These are phyloP conservation scores for Aspiorhynchus laticeps DNA, from an alignment of 2,113 vertebrate genomes.

Conservation along the genomic window DNA sequence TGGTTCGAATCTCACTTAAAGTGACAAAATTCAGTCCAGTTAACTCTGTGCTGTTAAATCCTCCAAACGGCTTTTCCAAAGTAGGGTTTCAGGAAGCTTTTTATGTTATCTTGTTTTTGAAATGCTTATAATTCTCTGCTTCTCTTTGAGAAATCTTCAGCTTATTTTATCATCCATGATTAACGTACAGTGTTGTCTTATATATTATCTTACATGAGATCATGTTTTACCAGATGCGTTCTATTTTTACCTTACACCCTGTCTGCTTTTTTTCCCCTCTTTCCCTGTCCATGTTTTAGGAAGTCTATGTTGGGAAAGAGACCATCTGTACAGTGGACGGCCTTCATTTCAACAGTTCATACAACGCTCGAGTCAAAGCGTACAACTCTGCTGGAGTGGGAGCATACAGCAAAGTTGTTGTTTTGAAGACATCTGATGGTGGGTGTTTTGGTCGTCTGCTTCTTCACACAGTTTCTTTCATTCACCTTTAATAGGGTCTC, in stretches of 20 bases:
- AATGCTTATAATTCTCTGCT: neutral
- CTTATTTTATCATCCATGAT: conserved; percentile 26
- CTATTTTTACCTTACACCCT: conserved; percentile 15
- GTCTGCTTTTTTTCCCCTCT: neutral
- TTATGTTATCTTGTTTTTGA: neutral
- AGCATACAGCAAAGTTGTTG: conserved; percentile 95
- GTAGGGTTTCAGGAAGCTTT: neutral
- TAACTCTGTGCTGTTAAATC: neutral
- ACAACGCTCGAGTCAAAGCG: conserved; percentile 95
- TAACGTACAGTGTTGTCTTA: neutral
- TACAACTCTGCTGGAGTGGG: conserved; percentile 90
- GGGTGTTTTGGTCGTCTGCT: conserved; percentile 54
- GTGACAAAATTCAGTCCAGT: neutral
- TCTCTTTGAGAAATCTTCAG: conserved; percentile 11
- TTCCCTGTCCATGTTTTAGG: conserved; percentile 73
- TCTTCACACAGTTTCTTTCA: neutral
- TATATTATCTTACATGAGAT: neutral
- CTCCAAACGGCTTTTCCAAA: neutral
- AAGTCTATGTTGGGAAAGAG: conserved; percentile 97
- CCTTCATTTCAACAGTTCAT: conserved; percentile 97
- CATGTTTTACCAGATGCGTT: conserved; percentile 17
- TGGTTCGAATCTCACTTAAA: neutral
- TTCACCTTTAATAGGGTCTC: neutral
- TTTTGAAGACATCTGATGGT: conserved; percentile 96
- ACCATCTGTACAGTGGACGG: conserved; percentile 97